phyloP scores from a whole-genome alignment of 2,797 vertebrate species.

The Cirrhinus mrigala region DNA sequence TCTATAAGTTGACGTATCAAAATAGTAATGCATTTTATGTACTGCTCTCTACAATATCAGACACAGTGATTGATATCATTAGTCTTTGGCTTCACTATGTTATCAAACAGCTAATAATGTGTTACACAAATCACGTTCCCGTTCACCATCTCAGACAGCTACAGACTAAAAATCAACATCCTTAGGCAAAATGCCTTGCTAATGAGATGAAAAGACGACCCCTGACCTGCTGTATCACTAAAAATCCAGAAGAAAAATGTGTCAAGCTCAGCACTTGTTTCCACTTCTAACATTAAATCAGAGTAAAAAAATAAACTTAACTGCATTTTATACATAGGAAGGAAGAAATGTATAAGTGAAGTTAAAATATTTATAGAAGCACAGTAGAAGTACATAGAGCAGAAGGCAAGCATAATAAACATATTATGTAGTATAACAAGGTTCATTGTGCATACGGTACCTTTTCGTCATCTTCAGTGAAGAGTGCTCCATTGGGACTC shows the following conservation, averaged over 20 bases:
- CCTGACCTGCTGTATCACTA: not conserved
- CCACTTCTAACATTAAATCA: not conserved
- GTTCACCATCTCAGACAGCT: not conserved
- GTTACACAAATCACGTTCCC: not conserved
- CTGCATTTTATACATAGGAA: not conserved
- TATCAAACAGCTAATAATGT: not conserved
- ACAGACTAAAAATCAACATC: not conserved
- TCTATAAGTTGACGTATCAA: too few species aligned
- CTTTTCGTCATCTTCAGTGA: slow-evolving; percentile 96
- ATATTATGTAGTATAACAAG: not conserved
- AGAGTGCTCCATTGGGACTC: slow-evolving; percentile 88
- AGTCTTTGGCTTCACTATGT: not conserved
- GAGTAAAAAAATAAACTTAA: not conserved
- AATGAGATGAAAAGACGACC: not conserved
- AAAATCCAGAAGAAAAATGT: not conserved
- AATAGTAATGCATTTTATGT: not conserved
- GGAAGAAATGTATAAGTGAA: not conserved
- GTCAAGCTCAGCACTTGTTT: not conserved
- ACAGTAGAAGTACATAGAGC: not conserved
- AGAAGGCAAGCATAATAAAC: not conserved
- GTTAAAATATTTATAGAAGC: not conserved
- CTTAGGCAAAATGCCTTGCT: not conserved
- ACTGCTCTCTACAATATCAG: not conserved
- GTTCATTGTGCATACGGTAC: slow-evolving; percentile 52
- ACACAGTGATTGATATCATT: not conserved